Base-by-base conservation (phyloP, 2,888 invertebrate genomes). In the Caenorhabditis wallacei region DNA sequence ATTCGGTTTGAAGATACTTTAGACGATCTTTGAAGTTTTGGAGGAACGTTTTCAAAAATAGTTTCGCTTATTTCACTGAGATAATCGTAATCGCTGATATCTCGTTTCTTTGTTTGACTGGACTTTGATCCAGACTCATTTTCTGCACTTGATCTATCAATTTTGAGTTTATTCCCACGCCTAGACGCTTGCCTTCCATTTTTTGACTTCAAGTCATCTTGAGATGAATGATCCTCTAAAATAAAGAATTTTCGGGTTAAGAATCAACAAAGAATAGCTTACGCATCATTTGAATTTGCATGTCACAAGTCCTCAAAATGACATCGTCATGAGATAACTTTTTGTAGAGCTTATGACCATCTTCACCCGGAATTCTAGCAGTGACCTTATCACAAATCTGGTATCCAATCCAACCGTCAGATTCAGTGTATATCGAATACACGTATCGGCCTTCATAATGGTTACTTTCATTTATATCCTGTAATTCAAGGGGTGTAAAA, bases 391-490 rank as follows among this genome's bases (percentile, higher is more conserved):
- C 84, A 64, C 85, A 85, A 26, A 85, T 80, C 46, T 79, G 59
- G 40, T 84, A 85, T 0, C 85, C 85, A 64, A 85, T 80, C 79
- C 83, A 71, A 13, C 61, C 57, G 43, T 85, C 85, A 4, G 70
- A 69, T 56, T 76, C 80, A n/a, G 75, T 72, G 22, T 82, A 85
- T 2, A 85, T 35, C 4, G 76, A 72, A 37, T 54, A 85, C 4
- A 85, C 84, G 64, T 75, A 35, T 16, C 26, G 51, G 0, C 85
- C 85, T 72, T 85, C 85, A 63, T 84, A 85, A 59, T 85, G 85
- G 16, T 68, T 83, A 3, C 61, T 66, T n/a, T 81, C 48, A 40
- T 85, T 85, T 4, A 85, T 85, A 64, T 85, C 84, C 85, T 85
- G 57, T 24, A 22, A 56, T 30, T 20, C 18, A 30, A n/a, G n/a